These are phyloP conservation scores for Sebastes cheni DNA, from an alignment of 2,797 vertebrate species.

Conservation along the genomic window DNA sequence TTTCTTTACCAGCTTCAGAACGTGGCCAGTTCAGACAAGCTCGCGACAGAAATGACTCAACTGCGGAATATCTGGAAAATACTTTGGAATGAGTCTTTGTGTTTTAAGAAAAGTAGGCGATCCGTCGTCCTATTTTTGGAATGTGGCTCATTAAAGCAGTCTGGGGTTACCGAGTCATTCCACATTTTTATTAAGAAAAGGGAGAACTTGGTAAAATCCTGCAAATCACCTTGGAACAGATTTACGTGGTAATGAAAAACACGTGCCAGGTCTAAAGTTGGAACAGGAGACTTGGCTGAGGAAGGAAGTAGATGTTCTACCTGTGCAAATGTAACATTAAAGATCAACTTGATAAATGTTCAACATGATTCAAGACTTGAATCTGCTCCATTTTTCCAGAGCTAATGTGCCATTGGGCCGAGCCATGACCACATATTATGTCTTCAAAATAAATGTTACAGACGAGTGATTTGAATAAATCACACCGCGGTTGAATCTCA, in stretches of 20 bases:
- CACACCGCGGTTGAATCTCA: slow-evolving; percentile 42
- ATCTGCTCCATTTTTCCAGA: slow-evolving; percentile 44
- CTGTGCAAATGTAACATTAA: slow-evolving; percentile 31
- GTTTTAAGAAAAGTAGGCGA: background rate
- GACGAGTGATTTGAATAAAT: slow-evolving; percentile 54
- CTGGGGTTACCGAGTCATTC: slow-evolving; percentile 16
- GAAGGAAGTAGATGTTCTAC: slow-evolving; percentile 38
- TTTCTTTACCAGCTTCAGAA: slow-evolving; percentile 5
- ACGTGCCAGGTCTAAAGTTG: slow-evolving; percentile 20
- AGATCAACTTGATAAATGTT: slow-evolving; percentile 35
- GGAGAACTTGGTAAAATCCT: slow-evolving; percentile 26
- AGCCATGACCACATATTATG: slow-evolving; percentile 40
- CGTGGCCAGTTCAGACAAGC: slow-evolving; percentile 58
- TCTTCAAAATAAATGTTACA: slow-evolving; percentile 50
- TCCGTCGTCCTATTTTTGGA: slow-evolving; percentile 33
- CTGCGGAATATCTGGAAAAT: slow-evolving; percentile 43
- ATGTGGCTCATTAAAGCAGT: slow-evolving; percentile 31
- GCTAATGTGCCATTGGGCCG: slow-evolving; percentile 14
- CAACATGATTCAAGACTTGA: slow-evolving; percentile 18
- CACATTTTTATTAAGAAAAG: slow-evolving; percentile 31
- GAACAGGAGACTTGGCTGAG: slow-evolving; percentile 21
- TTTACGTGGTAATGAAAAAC: slow-evolving; percentile 37
- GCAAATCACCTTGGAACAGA: slow-evolving; percentile 19
- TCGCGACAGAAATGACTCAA: slow-evolving; percentile 43
- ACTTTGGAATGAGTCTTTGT: slow-evolving; percentile 30